Evolutionary conservation across 2,888 invertebrate genomes (phyloP), one percentile per base, ranked within the genome.

Genomic region (Caenorhabditis sulstoni): DNA sequence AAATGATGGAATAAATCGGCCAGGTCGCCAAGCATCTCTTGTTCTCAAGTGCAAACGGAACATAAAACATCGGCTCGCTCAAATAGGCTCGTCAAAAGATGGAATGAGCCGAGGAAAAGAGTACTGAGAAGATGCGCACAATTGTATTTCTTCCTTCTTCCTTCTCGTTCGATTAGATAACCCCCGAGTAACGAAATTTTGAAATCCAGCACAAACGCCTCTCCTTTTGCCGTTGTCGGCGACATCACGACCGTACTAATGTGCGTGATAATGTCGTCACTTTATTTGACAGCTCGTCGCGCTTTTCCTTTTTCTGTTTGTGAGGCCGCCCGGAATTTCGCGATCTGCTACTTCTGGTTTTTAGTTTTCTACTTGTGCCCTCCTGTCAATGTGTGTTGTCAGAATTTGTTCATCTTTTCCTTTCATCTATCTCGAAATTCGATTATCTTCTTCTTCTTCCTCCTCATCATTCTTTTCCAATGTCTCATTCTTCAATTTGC

Each of bases 221-320:
- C 14, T 35, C 59, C 16, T 49, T 55, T 44, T 11, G 58, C 44
- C 47, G 29, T 49, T 18, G 41, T 64, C 55, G 62, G 44, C 68
- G 44, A 58, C 50, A 35, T 59, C 59, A 59, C 44, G 57, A 61
- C 49, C 58, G 64, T 55, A 57, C 61, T 71, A 71, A 62, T 71
- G 62, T 73, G 73, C 73, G 73, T 73, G 64, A 73, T 64, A 73
- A 58, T 73, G 73, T 64, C 73, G 73, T 58, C 64, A 73, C 50
- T 64, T 64, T 57, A 50, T 73, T 73, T 73, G 73, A 73, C 73
- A 73, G 73, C 73, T 73, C 58, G 44, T 29, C 29, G 29, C 29
- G 29, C 29, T 29, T 29, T 29, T 7, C 68, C 47, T 50, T 64
- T 49, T 58, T 52, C 47, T 73, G 64, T 73, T 64, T 58, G 64